Conservation (phyloP, 64 coral and sea anemone species). For the Stichodactyla helianthus region DNA sequence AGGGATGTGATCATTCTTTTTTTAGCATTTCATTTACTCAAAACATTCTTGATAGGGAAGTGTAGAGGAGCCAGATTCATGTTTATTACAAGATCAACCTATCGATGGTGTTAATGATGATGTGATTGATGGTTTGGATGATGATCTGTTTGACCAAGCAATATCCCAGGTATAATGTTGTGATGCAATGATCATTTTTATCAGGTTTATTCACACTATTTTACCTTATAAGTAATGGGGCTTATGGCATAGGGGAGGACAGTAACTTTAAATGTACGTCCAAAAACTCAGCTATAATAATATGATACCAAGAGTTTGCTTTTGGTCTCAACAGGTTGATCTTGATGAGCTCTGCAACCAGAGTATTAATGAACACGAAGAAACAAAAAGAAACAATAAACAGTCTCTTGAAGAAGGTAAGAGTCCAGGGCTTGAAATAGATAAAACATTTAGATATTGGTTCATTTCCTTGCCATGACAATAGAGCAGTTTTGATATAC, state of each 20-base stretch:
- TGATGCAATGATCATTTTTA: too few species aligned
- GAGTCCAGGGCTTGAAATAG: too few species aligned
- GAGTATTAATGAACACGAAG: conserved; percentile 55
- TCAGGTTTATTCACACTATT: too few species aligned
- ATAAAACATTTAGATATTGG: too few species aligned
- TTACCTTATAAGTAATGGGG: too few species aligned
- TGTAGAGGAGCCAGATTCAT: not conserved
- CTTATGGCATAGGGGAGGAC: too few species aligned
- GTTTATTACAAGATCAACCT: not conserved
- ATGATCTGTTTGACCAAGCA: conserved; percentile 55
- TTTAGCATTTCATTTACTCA: not conserved
- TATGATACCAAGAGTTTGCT: too few species aligned
- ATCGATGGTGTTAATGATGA: conserved; percentile 13
- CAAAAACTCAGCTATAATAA: too few species aligned
- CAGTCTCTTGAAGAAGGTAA: not conserved
- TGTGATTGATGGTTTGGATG: conserved; percentile 22
- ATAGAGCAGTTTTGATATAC: too few species aligned
- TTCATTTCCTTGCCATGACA: too few species aligned
- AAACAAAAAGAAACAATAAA: not conserved
- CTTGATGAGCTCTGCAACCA: conserved; percentile 80
- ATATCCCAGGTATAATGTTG: conserved; percentile 13
- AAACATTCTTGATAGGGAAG: not conserved
- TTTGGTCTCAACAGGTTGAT: conserved; percentile 47
- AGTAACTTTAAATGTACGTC: too few species aligned
- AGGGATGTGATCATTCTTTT: too few species aligned